Evolutionary conservation across 2,113 vertebrate species (phyloP).

Genomic region (Centropus bengalensis): DNA sequence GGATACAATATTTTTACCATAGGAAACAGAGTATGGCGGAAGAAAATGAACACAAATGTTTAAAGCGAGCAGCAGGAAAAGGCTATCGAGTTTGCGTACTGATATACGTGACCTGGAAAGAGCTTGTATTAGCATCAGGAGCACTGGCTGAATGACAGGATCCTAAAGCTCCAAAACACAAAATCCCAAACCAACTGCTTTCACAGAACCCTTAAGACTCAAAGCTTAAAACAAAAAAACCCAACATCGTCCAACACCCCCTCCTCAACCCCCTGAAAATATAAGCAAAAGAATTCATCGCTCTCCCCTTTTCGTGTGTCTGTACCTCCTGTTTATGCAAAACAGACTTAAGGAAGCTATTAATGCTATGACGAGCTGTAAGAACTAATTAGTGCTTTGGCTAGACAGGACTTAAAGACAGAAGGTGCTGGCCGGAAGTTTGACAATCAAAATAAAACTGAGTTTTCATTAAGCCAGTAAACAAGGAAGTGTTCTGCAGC

Average conservation of each 20-base stretch:
- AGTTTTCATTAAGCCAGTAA: neutral
- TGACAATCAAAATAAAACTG: constrained; percentile 48
- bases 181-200: neutral
- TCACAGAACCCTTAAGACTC: neutral
- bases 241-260: no score
- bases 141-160: neutral
- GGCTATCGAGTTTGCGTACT: neutral
- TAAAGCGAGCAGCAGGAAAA: neutral
- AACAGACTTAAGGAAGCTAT: neutral
- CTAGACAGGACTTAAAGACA: constrained; percentile 21
- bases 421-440: neutral
- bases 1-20: neutral
- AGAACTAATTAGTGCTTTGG: neutral
- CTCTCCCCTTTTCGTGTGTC: neutral
- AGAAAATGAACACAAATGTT: neutral
- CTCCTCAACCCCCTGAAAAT: neutral
- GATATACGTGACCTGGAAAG: neutral
- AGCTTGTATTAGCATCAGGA: neutral
- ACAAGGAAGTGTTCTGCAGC: neutral
- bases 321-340: neutral
- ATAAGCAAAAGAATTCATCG: neutral
- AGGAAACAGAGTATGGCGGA: neutral
- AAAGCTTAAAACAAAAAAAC: neutral
- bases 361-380: neutral
- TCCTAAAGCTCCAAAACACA: neutral